Evolutionary conservation across 2,888 invertebrate genomes (phyloP).

Genomic region (Callimorpha dominula): DNA sequence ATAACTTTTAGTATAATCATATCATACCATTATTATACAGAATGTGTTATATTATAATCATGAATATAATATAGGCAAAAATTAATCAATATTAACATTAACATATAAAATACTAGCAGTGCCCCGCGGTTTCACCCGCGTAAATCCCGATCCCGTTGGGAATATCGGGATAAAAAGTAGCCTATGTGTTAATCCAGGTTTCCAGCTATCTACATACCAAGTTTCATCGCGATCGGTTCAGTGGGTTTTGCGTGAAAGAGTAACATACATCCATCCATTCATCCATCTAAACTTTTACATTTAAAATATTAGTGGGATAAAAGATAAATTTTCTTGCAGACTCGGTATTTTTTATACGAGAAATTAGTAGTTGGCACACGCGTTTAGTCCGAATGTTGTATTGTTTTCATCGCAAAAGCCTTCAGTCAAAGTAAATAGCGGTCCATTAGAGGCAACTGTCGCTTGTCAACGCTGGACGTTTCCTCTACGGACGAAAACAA

Average conservation of each 20-base stretch:
- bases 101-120: too few species aligned
- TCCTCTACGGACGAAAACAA: conserved; percentile 77
- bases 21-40: not conserved
- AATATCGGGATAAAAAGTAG: too few species aligned
- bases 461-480: conserved; percentile 71
- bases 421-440: conserved; percentile 72
- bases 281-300: too few species aligned
- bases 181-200: too few species aligned
- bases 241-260: too few species aligned
- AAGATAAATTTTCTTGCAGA: not conserved
- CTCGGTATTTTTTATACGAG: conserved; percentile 25
- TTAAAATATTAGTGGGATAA: too few species aligned
- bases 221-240: too few species aligned
- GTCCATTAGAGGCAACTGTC: conserved; percentile 73
- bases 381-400: conserved; percentile 49
- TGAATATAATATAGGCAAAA: not conserved
- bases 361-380: conserved; percentile 44
- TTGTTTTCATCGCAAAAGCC: conserved; percentile 65
- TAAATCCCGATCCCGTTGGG: too few species aligned
- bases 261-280: too few species aligned
- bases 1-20: not conserved
- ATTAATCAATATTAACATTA: not conserved
- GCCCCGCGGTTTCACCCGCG: too few species aligned
- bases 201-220: too few species aligned
- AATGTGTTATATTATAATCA: not conserved